Conservation (phyloP, 2,797 vertebrate genomes). For the Enteromius afrohamiltoni region DNA sequence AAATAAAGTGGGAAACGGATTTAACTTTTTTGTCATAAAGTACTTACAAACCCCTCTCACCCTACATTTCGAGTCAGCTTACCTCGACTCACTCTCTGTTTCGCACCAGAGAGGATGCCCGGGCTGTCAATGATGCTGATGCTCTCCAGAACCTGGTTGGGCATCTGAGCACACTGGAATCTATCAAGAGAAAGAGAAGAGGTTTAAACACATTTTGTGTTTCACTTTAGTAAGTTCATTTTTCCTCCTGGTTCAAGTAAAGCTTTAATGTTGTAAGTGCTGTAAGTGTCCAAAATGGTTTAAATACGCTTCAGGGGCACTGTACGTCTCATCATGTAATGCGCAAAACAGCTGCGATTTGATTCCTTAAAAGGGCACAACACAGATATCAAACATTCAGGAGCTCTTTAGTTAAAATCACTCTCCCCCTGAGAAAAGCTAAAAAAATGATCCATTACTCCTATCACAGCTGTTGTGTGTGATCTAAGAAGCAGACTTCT, state of each 20-base stretch:
- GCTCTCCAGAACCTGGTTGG: conserved; percentile 91
- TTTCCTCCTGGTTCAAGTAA: not conserved
- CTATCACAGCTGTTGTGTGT: conserved; percentile 62
- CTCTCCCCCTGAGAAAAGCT: conserved; percentile 9
- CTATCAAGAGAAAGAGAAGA: conserved; percentile 65
- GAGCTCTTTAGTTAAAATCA: conserved; percentile 29
- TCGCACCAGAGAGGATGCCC: conserved; percentile 86
- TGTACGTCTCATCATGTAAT: not conserved
- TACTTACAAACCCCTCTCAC: conserved; percentile 63
- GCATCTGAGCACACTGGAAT: conserved; percentile 89
- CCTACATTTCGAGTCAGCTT: conserved; percentile 69
- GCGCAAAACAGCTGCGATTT: not conserved
- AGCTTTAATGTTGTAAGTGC: not conserved
- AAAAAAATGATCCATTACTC: conserved; percentile 56
- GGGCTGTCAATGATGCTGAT: conserved; percentile 92
- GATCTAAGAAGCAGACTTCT: conserved; percentile 64
- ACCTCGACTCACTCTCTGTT: conserved; percentile 91
- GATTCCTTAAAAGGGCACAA: conserved; percentile 21
- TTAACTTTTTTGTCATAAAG: not conserved
- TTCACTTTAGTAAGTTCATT: not conserved
- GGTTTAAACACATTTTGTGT: not conserved
- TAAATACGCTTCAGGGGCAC: not conserved
- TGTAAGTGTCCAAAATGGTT: not conserved
- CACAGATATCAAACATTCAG: not conserved
- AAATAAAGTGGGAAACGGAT: not conserved